Conservation (phyloP, 2,797 vertebrate species). For the Tiaroga cobitis region DNA sequence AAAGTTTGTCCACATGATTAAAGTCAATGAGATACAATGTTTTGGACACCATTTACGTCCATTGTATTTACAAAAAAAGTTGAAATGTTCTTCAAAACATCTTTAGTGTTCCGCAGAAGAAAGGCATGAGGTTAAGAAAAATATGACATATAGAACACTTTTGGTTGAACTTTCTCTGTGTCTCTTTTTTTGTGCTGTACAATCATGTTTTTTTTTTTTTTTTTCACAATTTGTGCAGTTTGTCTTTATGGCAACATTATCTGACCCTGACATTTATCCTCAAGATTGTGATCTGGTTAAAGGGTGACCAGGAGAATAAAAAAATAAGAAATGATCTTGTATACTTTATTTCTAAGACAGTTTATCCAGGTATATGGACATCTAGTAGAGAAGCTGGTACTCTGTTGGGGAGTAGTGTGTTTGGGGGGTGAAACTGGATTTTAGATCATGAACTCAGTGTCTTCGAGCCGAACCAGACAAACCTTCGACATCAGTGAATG, state of each 20-base stretch:
- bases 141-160: background rate
- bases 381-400: background rate
- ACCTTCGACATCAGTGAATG: too few species aligned
- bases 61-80: background rate
- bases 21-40: background rate
- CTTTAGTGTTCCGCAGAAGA: background rate
- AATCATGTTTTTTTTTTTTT: background rate
- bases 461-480: background rate
- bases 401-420: background rate
- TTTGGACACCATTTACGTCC: background rate
- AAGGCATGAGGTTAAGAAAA: background rate
- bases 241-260: background rate
- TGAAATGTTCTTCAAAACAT: background rate
- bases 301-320: background rate
- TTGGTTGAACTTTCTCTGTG: background rate
- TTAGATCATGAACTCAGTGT: background rate
- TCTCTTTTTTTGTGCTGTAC: background rate
- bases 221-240: background rate
- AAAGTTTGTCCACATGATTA: background rate
- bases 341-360: background rate
- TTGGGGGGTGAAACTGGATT: too few species aligned
- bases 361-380: background rate
- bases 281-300: background rate
- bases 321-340: background rate
- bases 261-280: background rate